phyloP scores from a whole-genome alignment of 2,113 vertebrate species.

The Microcebus tavaratra region DNA sequence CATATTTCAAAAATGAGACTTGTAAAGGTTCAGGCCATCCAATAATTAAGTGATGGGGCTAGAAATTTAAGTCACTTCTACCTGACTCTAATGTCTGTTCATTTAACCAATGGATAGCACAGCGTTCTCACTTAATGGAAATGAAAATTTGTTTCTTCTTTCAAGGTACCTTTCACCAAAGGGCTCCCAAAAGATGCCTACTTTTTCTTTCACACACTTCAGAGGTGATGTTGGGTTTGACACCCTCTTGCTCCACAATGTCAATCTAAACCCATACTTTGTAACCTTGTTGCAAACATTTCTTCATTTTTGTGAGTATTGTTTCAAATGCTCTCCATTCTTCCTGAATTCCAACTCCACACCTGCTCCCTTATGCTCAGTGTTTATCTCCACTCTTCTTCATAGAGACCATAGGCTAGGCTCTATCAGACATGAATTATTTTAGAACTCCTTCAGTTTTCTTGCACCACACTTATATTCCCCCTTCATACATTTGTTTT shows the following conservation, averaged over 20 bases:
- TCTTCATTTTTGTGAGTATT: background rate
- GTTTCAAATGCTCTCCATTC: background rate
- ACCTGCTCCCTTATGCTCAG: background rate
- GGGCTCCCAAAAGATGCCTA: background rate
- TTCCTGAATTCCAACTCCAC: background rate
- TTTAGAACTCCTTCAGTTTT: background rate
- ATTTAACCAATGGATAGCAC: background rate
- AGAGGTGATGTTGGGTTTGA: background rate
- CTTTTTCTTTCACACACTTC: background rate
- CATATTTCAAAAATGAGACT: background rate
- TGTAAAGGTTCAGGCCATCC: background rate
- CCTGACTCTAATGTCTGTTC: background rate
- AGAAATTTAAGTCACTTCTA: background rate
- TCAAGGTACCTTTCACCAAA: background rate
- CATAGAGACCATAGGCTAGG: background rate
- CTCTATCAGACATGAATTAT: background rate
- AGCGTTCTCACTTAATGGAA: background rate
- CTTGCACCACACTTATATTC: background rate
- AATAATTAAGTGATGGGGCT: too few species aligned
- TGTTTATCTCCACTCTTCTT: background rate
- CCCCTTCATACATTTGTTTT: background rate
- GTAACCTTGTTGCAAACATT: background rate
- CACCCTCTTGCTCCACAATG: background rate
- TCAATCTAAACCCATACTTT: background rate
- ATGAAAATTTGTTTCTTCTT: background rate